A percentile compares a stretch with the other conserved stretches of the same genome.
These are phyloP conservation scores for Grammomys dolichurus DNA, from an alignment of 2,113 vertebrate genomes.

Conservation along the genomic window DNA sequence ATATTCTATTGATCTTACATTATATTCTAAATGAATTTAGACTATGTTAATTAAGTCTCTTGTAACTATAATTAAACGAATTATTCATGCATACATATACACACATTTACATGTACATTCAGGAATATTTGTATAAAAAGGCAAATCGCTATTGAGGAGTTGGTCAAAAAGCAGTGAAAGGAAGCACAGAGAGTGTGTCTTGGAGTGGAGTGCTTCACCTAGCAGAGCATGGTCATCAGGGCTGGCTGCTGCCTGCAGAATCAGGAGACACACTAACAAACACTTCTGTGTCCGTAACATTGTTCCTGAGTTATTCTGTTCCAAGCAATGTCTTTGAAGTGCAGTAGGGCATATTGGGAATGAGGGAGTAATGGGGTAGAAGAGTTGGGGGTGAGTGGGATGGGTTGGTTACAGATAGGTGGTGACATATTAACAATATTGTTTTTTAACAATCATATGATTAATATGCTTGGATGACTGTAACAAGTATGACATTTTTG, in stretches of 20 bases:
- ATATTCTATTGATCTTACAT: not conserved
- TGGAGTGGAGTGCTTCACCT: not conserved
- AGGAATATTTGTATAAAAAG: constrained; percentile 28
- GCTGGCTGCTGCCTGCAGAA: not conserved
- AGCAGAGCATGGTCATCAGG: not conserved
- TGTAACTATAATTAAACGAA: constrained; percentile 32
- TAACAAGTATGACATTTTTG: not conserved
- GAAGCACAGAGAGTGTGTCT: not conserved
- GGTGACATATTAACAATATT: not conserved
- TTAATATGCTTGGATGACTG: constrained; percentile 21
- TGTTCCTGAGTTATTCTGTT: not conserved
- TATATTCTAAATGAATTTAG: constrained; percentile 41
- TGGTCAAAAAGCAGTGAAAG: not conserved
- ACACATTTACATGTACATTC: constrained; percentile 38
- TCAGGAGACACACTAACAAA: not conserved
- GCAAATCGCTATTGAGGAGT: not conserved
- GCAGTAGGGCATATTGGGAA: not conserved
- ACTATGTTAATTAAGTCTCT: constrained; percentile 45
- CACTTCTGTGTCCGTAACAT: not conserved
- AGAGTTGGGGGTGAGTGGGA: not conserved
- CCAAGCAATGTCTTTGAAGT: not conserved
- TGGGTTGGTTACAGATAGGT: not conserved
- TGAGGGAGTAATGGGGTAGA: not conserved
- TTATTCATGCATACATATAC: constrained; percentile 19
- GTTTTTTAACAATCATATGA: not conserved